Conservation (phyloP, 1,140 invertebrate genomes). For the Scylla paramamosain region DNA sequence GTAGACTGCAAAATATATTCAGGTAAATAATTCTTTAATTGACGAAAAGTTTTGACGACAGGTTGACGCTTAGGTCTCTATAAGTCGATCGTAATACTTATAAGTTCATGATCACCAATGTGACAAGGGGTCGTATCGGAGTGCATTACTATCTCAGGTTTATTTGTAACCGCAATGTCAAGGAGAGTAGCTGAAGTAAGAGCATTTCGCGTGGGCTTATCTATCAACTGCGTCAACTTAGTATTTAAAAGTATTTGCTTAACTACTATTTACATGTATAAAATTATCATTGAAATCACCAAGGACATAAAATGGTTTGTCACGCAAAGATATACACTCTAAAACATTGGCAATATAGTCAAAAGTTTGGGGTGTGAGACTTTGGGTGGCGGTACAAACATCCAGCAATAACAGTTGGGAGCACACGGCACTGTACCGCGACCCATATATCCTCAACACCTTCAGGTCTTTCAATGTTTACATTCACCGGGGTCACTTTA, state of each 20-base stretch:
- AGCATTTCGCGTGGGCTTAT: not conserved
- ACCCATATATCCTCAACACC: no score
- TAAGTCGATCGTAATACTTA: no score
- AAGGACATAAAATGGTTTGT: slow-evolving; percentile 6
- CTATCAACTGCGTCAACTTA: not conserved
- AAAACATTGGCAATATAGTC: not conserved
- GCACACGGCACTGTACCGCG: not conserved
- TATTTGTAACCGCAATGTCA: slow-evolving; percentile 34
- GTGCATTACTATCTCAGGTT: not conserved
- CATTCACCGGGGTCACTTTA: no score
- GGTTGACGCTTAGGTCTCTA: not conserved
- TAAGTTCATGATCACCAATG: slow-evolving; percentile 8
- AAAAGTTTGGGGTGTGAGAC: not conserved
- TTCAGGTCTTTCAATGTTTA: no score
- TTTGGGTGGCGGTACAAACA: slow-evolving; percentile 47
- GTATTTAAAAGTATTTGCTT: not conserved
- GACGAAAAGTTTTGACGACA: not conserved
- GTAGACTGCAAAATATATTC: not conserved
- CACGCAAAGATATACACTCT: not conserved
- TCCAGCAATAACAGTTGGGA: slow-evolving; percentile 22
- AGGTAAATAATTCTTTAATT: not conserved
- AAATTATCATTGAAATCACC: slow-evolving; percentile 35
- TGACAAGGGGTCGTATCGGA: not conserved
- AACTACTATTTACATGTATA: not conserved
- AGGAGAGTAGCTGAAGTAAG: not conserved